A percentile compares a stretch with the other conserved stretches of the same genome.
Evolutionary conservation across 1,140 invertebrate genomes (phyloP).

Genomic region (Drosophila simulans): DNA sequence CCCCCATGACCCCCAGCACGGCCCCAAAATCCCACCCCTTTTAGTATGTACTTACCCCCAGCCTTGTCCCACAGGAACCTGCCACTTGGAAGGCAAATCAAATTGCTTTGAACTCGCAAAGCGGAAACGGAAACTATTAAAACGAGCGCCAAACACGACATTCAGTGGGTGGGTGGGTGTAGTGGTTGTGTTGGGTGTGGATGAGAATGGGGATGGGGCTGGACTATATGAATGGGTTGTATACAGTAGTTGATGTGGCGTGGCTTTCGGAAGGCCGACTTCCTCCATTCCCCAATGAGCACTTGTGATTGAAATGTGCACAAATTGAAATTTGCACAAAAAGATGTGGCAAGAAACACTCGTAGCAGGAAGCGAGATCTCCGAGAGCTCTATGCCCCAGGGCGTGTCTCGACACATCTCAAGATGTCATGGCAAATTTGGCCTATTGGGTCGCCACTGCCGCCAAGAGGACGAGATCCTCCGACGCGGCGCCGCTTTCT

Average conservation of each 20-base stretch:
- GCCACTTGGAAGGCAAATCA: conserved; percentile 75
- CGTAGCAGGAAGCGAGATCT: conserved; percentile 24
- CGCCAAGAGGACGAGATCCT: conserved; percentile 23
- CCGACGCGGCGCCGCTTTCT: background rate
- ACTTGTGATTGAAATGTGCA: conserved; percentile 79
- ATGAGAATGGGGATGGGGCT: background rate
- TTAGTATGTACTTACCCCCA: background rate
- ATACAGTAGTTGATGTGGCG: conserved; percentile 1
- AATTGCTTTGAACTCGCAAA: conserved; percentile 78
- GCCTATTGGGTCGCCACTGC: conserved; percentile 70
- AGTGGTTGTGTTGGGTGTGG: background rate
- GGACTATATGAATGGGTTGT: background rate
- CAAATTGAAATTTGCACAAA: conserved; percentile 76
- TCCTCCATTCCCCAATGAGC: conserved; percentile 53
- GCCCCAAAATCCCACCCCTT: conserved; percentile 8
- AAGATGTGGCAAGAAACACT: conserved; percentile 25
- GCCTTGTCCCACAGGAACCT: conserved; percentile 56
- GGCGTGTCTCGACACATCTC: conserved; percentile 56
- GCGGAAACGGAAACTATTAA: conserved; percentile 82
- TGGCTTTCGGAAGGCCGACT: conserved; percentile 19
- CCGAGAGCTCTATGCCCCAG: conserved; percentile 20
- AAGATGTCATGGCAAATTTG: conserved; percentile 75
- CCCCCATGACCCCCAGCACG: conserved; percentile 11
- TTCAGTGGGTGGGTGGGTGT: conserved; percentile 10
- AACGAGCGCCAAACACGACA: conserved; percentile 72